phyloP scores from a whole-genome alignment of 37 sponge, comb jelly and placozoan genomes.

The Axinella damicornis region DNA sequence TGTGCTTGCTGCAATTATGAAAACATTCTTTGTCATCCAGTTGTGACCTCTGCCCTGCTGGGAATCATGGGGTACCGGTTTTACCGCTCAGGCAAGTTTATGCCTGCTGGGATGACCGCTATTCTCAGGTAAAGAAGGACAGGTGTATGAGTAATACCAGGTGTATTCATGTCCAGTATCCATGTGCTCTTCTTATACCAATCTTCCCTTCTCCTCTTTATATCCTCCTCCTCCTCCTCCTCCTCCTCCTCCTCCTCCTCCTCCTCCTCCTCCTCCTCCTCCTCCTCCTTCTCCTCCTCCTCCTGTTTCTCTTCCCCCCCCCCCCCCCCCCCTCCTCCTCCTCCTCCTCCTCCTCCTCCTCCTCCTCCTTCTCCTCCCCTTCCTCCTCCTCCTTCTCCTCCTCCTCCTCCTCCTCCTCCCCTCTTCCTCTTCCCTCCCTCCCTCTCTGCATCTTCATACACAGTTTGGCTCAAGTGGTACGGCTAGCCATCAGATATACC shows the following conservation, averaged over 20 bases:
- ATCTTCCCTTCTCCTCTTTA: too few relatives aligned
- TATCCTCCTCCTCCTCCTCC: too few relatives aligned
- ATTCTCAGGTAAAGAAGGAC: slow-evolving; percentile 59
- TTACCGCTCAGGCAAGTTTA: slow-evolving; percentile 70
- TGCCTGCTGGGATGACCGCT: slow-evolving; percentile 89
- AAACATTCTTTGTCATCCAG: slow-evolving; percentile 23
- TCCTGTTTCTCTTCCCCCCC: too few relatives aligned
- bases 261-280: neutral
- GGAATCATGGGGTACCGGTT: slow-evolving; percentile 78
- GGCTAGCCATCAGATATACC: slow-evolving; percentile 31
- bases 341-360: neutral
- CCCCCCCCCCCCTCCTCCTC: neutral
- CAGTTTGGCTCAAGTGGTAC: slow-evolving; percentile 52
- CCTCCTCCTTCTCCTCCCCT: neutral
- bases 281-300: neutral
- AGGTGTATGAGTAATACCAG: neutral
- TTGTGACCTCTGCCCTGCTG: slow-evolving; percentile 49
- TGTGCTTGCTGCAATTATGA: too few relatives aligned
- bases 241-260: too few relatives aligned
- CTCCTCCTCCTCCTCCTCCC: slow-evolving; percentile 4
- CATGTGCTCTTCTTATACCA: neutral
- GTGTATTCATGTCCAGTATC: neutral
- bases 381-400: neutral
- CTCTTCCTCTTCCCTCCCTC: neutral
- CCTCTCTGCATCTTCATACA: neutral